Evolutionary conservation across 1,140 invertebrate genomes (phyloP).

Genomic region (Drosophila bipectinata): DNA sequence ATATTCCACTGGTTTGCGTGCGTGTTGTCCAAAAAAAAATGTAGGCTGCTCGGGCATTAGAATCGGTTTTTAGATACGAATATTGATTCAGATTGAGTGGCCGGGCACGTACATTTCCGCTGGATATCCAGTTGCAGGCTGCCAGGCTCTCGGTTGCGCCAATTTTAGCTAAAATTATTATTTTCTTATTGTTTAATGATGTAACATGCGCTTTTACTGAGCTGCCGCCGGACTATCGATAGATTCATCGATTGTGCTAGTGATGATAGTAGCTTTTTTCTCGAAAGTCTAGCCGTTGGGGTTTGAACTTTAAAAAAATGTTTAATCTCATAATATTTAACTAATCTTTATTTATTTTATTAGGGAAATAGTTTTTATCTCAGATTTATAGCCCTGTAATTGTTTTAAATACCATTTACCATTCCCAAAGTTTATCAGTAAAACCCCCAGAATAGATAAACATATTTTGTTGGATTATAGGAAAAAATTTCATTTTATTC

Average conservation of each 20-base stretch:
- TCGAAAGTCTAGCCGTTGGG: background rate
- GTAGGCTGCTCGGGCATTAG: conserved; percentile 9
- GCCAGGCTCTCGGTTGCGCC: conserved; percentile 17
- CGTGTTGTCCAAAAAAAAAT: background rate
- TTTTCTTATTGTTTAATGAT: conserved; percentile 53
- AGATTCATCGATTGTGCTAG: conserved; percentile 1
- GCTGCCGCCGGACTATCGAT: conserved; percentile 8
- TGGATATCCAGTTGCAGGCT: conserved; percentile 6
- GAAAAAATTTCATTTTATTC: background rate
- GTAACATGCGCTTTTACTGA: conserved; percentile 39
- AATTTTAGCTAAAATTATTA: conserved; percentile 26
- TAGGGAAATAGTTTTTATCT: too few species aligned
- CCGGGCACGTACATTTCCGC: conserved; percentile 34
- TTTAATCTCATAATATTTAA: background rate
- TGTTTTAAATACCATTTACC: too few species aligned
- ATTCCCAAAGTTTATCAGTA: too few species aligned
- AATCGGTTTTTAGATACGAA: conserved; percentile 9
- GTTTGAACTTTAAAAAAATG: background rate
- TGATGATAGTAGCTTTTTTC: background rate
- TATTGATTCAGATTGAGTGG: conserved; percentile 23
- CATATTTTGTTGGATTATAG: background rate
- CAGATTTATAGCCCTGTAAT: too few species aligned
- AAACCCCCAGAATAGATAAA: background rate
- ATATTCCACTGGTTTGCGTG: conserved; percentile 2
- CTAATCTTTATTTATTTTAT: too few species aligned